Percentiles rank a stretch among this genome's conserved stretches.
Evolutionary conservation across 2,797 vertebrate species (phyloP).

Genomic region (Leptoclinus maculatus): DNA sequence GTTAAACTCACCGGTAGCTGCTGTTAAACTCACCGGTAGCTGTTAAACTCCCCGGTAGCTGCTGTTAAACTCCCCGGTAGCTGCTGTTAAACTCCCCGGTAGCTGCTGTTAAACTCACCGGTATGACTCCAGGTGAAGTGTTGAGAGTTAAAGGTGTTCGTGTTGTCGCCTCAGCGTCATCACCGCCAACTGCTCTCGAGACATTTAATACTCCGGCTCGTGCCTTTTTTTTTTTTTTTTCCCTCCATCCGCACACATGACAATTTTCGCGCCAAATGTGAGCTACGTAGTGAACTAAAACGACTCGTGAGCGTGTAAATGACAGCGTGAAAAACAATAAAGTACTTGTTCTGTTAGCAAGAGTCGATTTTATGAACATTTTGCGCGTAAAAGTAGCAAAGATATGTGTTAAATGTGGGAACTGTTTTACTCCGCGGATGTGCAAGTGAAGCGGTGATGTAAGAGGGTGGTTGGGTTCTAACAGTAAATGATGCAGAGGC

Average conservation of each 20-base stretch:
- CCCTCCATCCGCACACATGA: conserved; percentile 24
- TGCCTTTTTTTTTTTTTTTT: background rate
- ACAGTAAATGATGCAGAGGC: conserved; percentile 60
- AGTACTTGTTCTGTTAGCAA: rapidly evolving
- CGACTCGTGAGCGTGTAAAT: rapidly evolving
- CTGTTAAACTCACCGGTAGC: too few species aligned
- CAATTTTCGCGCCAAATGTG: conserved; percentile 29
- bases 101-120: too few species aligned
- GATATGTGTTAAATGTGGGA: rapidly evolving
- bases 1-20: too few species aligned
- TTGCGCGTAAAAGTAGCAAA: rapidly evolving
- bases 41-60: too few species aligned
- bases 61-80: too few species aligned
- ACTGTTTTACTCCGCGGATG: conserved; percentile 45
- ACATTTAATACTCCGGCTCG: conserved; percentile 8
- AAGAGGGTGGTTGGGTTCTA: conserved; percentile 14
- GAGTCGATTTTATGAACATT: rapidly evolving
- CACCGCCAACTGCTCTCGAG: background rate
- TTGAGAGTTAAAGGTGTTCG: too few species aligned
- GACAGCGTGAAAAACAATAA: rapidly evolving
- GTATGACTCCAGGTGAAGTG: too few species aligned
- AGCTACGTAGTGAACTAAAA: background rate
- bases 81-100: too few species aligned
- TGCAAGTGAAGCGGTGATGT: rapidly evolving
- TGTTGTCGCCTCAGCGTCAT: too few species aligned